Evolutionary conservation across 2,797 vertebrate species (phyloP).

Genomic region (Intellagama lesueurii): DNA sequence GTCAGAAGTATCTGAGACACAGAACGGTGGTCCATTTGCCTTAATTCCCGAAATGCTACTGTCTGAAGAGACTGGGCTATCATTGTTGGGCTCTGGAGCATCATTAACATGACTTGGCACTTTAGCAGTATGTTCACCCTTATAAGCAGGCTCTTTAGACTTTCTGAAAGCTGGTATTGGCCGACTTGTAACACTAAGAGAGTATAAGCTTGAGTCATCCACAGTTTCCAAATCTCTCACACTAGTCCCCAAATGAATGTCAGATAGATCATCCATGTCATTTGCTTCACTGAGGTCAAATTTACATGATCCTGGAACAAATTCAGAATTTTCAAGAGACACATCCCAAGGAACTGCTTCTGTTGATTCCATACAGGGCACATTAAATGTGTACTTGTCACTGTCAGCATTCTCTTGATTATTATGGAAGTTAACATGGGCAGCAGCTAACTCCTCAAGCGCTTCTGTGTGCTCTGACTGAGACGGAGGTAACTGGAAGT

Average conservation of each 20-base stretch:
- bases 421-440: slow-evolving; percentile 16
- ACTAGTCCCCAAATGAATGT: slow-evolving; percentile 75
- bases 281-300: slow-evolving; percentile 84
- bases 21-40: slow-evolving; percentile 77
- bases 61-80: slow-evolving; percentile 80
- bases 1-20: slow-evolving; percentile 86
- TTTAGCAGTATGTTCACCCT: slow-evolving; percentile 35
- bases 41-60: slow-evolving; percentile 79
- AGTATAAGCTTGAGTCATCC: slow-evolving; percentile 59
- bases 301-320: slow-evolving; percentile 83
- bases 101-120: slow-evolving; percentile 75
- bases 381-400: slow-evolving; percentile 53
- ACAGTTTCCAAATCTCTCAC: slow-evolving; percentile 76
- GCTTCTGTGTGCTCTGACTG: slow-evolving; percentile 38
- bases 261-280: slow-evolving; percentile 71
- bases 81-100: slow-evolving; percentile 81
- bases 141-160: slow-evolving; percentile 44
- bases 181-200: slow-evolving; percentile 25
- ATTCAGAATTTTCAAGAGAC: slow-evolving; percentile 84
- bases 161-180: slow-evolving; percentile 34
- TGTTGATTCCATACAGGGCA: slow-evolving; percentile 59
- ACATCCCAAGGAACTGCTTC: slow-evolving; percentile 73
- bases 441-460: not conserved
- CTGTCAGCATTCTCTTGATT: slow-evolving; percentile 5
- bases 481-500: slow-evolving; percentile 38